Percentiles rank a stretch among this genome's conserved stretches.
Conservation (phyloP, 2,888 invertebrate genomes). For the Argyresthia goedartella region DNA sequence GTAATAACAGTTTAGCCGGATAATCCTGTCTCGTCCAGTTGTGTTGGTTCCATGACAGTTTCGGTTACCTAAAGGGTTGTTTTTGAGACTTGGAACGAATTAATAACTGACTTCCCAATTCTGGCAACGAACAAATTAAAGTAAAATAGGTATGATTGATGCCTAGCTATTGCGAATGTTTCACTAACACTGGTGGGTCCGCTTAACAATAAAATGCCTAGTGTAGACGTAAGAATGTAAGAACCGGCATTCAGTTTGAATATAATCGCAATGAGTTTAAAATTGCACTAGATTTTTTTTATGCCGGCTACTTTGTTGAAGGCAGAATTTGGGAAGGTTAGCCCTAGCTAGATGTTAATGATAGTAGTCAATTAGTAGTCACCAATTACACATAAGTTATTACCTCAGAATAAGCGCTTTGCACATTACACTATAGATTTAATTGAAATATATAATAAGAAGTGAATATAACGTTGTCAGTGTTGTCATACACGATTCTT, state of each 20-base stretch:
- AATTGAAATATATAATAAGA: not conserved
- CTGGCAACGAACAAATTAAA: too few species aligned
- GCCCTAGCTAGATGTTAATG: not conserved
- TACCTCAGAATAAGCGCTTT: slow-evolving; percentile 67
- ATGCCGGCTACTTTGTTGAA: not conserved
- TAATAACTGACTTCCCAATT: too few species aligned
- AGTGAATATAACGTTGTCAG: too few species aligned
- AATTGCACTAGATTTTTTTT: not conserved
- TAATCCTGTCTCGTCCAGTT: slow-evolving; percentile 4
- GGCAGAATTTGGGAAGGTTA: not conserved
- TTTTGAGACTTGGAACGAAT: slow-evolving; percentile 7
- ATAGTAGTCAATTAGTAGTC: slow-evolving; percentile 61
- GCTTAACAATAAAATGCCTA: too few species aligned
- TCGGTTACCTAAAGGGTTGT: slow-evolving; percentile 47
- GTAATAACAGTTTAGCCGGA: slow-evolving; percentile 18
- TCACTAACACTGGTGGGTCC: too few species aligned
- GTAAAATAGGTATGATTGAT: too few species aligned
- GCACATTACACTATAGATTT: slow-evolving; percentile 53
- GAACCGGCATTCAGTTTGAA: too few species aligned
- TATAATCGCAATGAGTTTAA: too few species aligned
- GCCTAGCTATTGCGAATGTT: too few species aligned
- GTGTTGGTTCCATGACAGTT: slow-evolving; percentile 48
- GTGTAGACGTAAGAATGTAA: too few species aligned
- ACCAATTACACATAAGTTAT: slow-evolving; percentile 66
- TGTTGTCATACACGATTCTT: too few species aligned